Percentiles rank a stretch among this genome's conserved stretches.
Evolutionary conservation across 2,113 vertebrate genomes (phyloP).

Genomic region (Odocoileus virginianus): DNA sequence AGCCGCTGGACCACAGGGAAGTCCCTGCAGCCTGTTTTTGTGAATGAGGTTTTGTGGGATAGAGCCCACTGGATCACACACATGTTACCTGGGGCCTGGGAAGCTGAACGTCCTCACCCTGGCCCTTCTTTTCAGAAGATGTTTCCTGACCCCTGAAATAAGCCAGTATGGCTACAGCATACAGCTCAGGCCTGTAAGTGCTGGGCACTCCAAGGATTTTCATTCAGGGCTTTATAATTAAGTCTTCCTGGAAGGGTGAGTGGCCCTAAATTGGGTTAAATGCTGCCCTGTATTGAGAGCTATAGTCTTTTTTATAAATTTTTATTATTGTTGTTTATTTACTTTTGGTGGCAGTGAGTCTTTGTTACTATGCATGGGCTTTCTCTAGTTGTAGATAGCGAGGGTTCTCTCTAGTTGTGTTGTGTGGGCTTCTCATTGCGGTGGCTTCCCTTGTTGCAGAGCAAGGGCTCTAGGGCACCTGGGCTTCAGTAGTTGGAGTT

Average conservation of each 20-base stretch:
- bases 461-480: not conserved
- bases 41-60: not conserved
- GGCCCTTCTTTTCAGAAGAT: not conserved
- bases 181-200: not conserved
- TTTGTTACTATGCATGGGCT: not conserved
- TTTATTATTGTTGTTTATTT: not conserved
- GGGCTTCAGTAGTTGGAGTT: not conserved
- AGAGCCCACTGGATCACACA: not conserved
- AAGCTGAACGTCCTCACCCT: not conserved
- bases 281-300: not conserved
- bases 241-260: not conserved
- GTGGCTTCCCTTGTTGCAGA: not conserved
- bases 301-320: not conserved
- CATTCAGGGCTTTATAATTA: not conserved
- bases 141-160: not conserved
- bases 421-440: not conserved
- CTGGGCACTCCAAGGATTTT: not conserved
- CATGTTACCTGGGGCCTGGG: not conserved
- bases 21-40: not conserved
- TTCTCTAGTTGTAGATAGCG: not conserved
- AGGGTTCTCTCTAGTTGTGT: not conserved
- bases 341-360: not conserved
- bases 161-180: rapidly evolving
- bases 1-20: not conserved
- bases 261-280: not conserved